Conservation (phyloP, 2,797 vertebrate genomes). For the Oreonectes daqikongensis region DNA sequence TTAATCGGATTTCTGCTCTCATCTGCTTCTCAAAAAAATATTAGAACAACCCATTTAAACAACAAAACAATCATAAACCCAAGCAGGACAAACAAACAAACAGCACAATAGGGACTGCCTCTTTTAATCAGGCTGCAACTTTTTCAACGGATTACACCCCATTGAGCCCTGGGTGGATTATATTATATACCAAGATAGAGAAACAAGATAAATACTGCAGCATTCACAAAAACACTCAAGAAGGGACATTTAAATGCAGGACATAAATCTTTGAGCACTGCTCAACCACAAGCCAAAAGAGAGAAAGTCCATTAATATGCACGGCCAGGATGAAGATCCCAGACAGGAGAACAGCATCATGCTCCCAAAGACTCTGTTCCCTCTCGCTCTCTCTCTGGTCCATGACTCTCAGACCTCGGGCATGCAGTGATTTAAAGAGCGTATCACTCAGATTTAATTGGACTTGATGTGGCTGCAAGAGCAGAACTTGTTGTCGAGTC, state of each 20-base stretch:
- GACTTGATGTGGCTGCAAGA: conserved; percentile 23
- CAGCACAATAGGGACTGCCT: not conserved
- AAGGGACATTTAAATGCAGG: conserved; percentile 22
- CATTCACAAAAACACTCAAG: conserved; percentile 38
- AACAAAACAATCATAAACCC: conserved; percentile 20
- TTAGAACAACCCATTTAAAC: conserved; percentile 11
- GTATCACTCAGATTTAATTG: conserved; percentile 34
- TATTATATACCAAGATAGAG: conserved; percentile 13
- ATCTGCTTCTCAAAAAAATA: conserved; percentile 33
- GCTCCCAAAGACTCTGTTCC: conserved; percentile 7
- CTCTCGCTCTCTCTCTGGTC: not conserved
- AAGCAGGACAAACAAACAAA: conserved; percentile 12
- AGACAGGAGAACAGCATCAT: conserved; percentile 23
- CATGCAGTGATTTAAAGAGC: not conserved
- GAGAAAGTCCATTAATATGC: conserved; percentile 24
- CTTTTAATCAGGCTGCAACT: conserved; percentile 10
- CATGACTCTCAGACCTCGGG: not conserved
- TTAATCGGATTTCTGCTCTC: conserved; percentile 5
- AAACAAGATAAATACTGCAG: conserved; percentile 24
- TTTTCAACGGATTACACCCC: conserved; percentile 7
- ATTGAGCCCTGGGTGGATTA: conserved; percentile 4
- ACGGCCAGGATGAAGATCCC: conserved; percentile 17
- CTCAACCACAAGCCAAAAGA: not conserved
- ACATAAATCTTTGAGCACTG: conserved; percentile 34
- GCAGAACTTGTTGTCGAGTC: not conserved